Base-by-base conservation (phyloP, 2,113 vertebrate genomes). In the Platichthys flesus region DNA sequence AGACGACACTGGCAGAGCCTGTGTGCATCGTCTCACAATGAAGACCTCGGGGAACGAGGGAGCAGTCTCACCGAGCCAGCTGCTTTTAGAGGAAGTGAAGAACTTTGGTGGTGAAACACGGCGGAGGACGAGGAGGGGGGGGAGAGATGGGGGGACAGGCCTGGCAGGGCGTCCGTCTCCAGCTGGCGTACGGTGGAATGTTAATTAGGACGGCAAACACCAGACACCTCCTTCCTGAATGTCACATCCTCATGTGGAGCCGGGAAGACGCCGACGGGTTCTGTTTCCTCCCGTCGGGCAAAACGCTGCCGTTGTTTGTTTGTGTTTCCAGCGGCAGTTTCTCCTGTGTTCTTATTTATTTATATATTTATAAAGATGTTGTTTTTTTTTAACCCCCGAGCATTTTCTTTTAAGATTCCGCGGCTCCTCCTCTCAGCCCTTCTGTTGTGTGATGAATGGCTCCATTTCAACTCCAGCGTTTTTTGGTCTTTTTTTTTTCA, bases 401-500 rank as follows among this genome's bases (percentile, higher is more conserved):
- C 73, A 2, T 66, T 81, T 81, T 71, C 79, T 78, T 60, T 81
- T 56, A 67, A 42, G 67, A 67, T 78, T 88, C 78, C 49, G 9
- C 12, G 9, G 69, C 82, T 64, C 82, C 52, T 42, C 73, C 86
- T 28, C 64, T 69, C 70, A 9, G 67, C 20, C 71, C 77, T 82
- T 79, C 79, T 74, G 71, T 73, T 78, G 56, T 67, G 77, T 94
- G 92, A 93, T 93, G 87, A 93, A 95, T 93, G 90, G 90, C 91
- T 94, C 91, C 62, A 94, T 94, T 94, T 94, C 89, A 91, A 90
- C 72, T 85, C 74, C 15, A 78, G 77, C 76, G 71, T 83, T 77
- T 78, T 72, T 67, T 62, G 61, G 31, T 7, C 1, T 31, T 7
- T 31, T 65, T 31, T 7, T 31, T 65, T 47, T 2, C 9, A 40